Conservation (phyloP, 1,140 invertebrate genomes). For the Stegodyphus dumicola region DNA sequence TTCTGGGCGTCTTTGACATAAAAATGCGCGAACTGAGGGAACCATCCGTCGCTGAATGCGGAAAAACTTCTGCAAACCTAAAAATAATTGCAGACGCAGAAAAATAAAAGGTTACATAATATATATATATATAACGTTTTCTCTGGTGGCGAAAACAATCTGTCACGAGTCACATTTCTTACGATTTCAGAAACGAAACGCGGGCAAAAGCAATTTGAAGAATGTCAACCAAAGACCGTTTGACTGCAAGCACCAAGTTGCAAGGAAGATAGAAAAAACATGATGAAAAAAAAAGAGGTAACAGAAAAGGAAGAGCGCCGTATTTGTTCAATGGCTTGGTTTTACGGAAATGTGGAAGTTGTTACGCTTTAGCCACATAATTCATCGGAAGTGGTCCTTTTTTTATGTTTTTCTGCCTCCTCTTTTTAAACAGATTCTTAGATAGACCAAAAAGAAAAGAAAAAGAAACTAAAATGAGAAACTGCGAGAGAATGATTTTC, state of each 20-base stretch:
- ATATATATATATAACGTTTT: constrained; percentile 14
- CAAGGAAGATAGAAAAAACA: not conserved
- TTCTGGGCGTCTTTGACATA: constrained; percentile 25
- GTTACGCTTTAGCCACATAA: constrained; percentile 22
- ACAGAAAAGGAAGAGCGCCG: not conserved
- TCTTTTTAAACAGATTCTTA: too few species aligned
- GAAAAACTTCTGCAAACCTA: constrained; percentile 25
- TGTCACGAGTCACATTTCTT: constrained; percentile 36
- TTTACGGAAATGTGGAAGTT: constrained; percentile 29
- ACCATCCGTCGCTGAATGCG: constrained; percentile 11
- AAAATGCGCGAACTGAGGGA: constrained; percentile 27
- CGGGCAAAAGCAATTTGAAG: constrained; percentile 49
- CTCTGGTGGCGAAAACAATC: constrained; percentile 33
- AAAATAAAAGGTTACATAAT: constrained; percentile 43
- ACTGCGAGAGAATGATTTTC: not conserved
- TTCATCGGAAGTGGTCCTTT: constrained; percentile 45
- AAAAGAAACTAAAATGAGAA: not conserved
- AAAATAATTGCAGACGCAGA: constrained; percentile 27
- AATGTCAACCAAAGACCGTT: constrained; percentile 46
- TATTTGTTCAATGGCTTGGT: constrained; percentile 23
- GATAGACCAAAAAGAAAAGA: not conserved
- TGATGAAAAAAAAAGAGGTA: constrained; percentile 11
- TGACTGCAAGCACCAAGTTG: not conserved
- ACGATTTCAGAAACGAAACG: constrained; percentile 46
- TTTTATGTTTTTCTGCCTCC: constrained; percentile 8